These are phyloP conservation scores for Hydractinia symbiolongicarpus DNA, from an alignment of 30 jellyfish, hydroid and myxozoan genomes.

Conservation along the genomic window DNA sequence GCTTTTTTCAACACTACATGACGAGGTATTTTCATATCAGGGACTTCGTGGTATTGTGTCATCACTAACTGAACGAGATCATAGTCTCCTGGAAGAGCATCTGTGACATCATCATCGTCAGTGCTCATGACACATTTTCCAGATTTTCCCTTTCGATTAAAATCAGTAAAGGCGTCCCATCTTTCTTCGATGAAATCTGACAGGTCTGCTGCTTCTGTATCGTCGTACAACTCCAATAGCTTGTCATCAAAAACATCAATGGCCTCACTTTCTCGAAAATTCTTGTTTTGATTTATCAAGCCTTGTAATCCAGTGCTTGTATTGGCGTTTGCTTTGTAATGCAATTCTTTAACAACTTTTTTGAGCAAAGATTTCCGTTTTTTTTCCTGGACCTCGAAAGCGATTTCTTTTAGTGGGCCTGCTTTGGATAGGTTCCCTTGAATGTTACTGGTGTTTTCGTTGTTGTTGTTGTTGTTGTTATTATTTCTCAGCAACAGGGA, in stretches of 20 bases:
- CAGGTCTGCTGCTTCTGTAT: not conserved
- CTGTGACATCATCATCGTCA: not conserved
- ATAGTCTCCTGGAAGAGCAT: not conserved
- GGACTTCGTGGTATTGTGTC: not conserved
- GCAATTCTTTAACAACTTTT: not conserved
- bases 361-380: not conserved
- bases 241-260: not conserved
- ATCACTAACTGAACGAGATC: constrained; percentile 7
- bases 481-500: not conserved
- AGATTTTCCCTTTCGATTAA: not conserved
- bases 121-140: not conserved
- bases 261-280: not conserved
- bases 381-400: constrained; percentile 1
- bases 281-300: not conserved
- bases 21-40: constrained; percentile 5
- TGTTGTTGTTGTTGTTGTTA: not conserved
- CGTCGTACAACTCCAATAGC: not conserved
- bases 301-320: not conserved
- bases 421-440: not conserved
- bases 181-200: constrained; percentile 3
- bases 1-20: not conserved
- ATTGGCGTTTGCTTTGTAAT: not conserved
- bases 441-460: not conserved
- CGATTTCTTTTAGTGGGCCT: not conserved
- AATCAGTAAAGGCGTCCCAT: not conserved